Evolutionary conservation across 2,888 invertebrate genomes (phyloP), one percentile per base, ranked within the genome.

Genomic region (Dascillus cervinus): DNA sequence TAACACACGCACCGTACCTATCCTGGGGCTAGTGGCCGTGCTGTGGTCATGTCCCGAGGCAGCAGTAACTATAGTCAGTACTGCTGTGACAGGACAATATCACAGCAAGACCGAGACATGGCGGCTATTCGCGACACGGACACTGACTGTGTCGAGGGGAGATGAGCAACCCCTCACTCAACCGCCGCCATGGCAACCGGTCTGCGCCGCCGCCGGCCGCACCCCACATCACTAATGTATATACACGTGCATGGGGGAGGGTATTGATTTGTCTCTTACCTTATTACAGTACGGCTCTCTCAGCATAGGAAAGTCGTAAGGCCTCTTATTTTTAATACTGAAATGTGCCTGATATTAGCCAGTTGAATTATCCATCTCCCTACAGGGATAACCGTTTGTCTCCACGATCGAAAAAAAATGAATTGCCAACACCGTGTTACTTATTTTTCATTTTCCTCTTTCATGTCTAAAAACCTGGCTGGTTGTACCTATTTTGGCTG

Each of bases 41-140:
- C 77, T 71, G 71, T 76, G 77, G 72, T 76, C 75, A 86, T 89
- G 89, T 87, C 89, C 86, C 77, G 84, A 74, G 77, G 79, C 86
- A 89, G 84, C 89, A 89, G 89, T 89, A 89, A 73, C 71, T 51
- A 65, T 60, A 67, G 72, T 69, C 65, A 78, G 80, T 89, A 89
- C 89, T 89, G 89, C 89, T 89, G 89, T 89, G 89, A 89, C 89
- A 88, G 88, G 89, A 90, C 89, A 90, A 90, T 89, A 89, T 89
- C 76, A 82, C 63, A 58, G 60, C 60, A 56, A 58, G 56, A 55
- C 55, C 46, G 52, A 54, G 50, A 54, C 60, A 55, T 49, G 49
- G 46, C 52, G 51, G 49, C 56, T 56, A 51, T 55, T 55, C 65
- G 67, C 66, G 61, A 55, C 68, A 62, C 67, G 64, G 64, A 57